Percentiles rank a stretch among this genome's conserved stretches.
These are phyloP conservation scores for Hirtodrosophila histrioides DNA, from an alignment of 2,888 invertebrate species.

Conservation along the genomic window DNA sequence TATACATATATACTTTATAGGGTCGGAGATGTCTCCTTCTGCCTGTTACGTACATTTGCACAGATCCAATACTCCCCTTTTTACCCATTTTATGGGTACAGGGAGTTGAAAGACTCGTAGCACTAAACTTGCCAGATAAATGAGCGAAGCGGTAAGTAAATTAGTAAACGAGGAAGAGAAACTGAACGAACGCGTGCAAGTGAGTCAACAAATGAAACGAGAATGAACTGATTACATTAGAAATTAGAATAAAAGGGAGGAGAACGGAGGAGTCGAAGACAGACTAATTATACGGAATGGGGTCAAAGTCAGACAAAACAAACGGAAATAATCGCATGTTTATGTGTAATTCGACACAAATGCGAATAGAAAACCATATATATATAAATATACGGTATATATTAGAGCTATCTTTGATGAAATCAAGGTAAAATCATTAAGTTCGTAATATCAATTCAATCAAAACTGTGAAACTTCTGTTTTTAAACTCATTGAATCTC, in stretches of 20 bases:
- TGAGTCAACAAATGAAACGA: slow-evolving; percentile 43
- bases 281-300: slow-evolving; percentile 30
- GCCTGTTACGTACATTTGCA: too few species aligned
- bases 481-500: too few species aligned
- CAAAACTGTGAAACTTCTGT: too few species aligned
- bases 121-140: neutral
- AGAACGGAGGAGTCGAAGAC: slow-evolving; percentile 1
- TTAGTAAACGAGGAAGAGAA: slow-evolving; percentile 8
- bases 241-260: slow-evolving; percentile 23
- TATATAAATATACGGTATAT: neutral
- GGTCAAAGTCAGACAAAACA: slow-evolving; percentile 63
- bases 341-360: slow-evolving; percentile 9
- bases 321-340: slow-evolving; percentile 29
- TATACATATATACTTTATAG: too few species aligned
- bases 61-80: too few species aligned
- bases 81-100: too few species aligned
- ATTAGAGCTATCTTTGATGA: neutral
- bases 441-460: too few species aligned
- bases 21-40: too few species aligned
- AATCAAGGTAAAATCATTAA: too few species aligned
- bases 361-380: slow-evolving; percentile 6
- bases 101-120: neutral
- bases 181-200: slow-evolving; percentile 11
- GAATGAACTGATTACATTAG: slow-evolving; percentile 51
- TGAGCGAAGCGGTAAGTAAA: neutral